Percentiles rank a stretch among this genome's conserved stretches.
phyloP scores from a whole-genome alignment of 2,113 vertebrate species.

The Gymnorhina tibicen region DNA sequence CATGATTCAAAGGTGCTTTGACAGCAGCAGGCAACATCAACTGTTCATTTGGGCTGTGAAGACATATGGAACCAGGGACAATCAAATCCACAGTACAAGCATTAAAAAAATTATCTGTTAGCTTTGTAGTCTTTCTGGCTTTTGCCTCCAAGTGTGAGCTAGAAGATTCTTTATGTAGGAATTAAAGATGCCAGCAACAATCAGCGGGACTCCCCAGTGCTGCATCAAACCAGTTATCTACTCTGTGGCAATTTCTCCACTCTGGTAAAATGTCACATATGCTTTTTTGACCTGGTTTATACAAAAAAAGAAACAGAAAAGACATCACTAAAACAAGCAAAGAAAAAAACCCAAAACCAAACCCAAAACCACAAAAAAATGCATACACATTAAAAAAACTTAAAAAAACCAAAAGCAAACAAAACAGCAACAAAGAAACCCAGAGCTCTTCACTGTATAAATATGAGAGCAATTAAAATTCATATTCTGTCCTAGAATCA shows the following conservation, averaged over 20 bases:
- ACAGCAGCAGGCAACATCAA: neutral
- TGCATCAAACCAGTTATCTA: neutral
- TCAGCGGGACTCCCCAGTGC: fast-evolving
- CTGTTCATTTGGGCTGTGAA: neutral
- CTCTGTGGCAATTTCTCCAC: neutral
- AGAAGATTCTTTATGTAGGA: neutral
- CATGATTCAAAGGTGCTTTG: neutral
- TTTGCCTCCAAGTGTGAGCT: neutral
- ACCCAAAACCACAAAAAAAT: neutral
- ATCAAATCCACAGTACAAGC: neutral
- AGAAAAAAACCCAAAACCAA: neutral
- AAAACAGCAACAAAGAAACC: neutral
- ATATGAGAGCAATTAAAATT: neutral
- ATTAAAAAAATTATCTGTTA: neutral
- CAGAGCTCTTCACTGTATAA: neutral
- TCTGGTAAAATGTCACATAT: neutral
- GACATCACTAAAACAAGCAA: neutral
- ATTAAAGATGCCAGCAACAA: neutral
- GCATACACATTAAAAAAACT: neutral
- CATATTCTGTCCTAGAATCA: neutral
- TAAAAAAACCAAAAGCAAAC: neutral
- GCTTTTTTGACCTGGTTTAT: neutral
- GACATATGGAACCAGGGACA: neutral
- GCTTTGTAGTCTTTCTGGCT: neutral
- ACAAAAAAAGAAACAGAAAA: neutral